phyloP scores from a whole-genome alignment of 2,797 vertebrate species.

The Darevskia mixta region DNA sequence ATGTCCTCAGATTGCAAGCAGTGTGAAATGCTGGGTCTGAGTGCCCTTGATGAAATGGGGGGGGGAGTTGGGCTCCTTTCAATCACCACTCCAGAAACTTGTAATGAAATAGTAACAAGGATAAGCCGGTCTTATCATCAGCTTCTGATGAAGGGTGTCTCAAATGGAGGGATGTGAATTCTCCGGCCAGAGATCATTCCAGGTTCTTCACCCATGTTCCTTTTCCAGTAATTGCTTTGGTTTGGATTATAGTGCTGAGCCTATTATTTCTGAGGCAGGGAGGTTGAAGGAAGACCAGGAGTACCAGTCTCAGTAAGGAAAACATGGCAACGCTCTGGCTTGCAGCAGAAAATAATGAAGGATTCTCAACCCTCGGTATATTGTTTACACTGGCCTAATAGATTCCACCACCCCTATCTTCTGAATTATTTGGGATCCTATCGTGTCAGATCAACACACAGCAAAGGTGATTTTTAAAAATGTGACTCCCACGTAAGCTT shows the following conservation, averaged over 20 bases:
- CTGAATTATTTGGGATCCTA: not conserved
- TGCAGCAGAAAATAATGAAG: constrained; percentile 53
- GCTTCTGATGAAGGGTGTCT: not conserved
- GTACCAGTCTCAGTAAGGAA: constrained; percentile 54
- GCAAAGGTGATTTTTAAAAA: not conserved
- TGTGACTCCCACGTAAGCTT: not conserved
- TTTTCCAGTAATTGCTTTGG: constrained; percentile 3
- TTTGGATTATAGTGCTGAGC: constrained; percentile 23
- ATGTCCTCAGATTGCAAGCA: not conserved
- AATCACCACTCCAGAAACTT: constrained; percentile 26
- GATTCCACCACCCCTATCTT: not conserved
- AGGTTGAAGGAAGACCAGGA: not conserved
- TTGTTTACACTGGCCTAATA: constrained; percentile 48
- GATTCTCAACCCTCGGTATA: constrained; percentile 63
- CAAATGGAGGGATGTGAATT: not conserved
- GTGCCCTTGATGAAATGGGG: constrained; percentile 22
- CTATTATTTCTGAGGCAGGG: constrained; percentile 42
- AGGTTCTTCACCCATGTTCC: not conserved
- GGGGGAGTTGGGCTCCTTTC: not conserved
- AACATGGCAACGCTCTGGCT: not conserved
- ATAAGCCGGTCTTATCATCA: not conserved
- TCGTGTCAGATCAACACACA: not conserved
- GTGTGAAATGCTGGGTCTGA: not conserved
- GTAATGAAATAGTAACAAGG: not conserved
- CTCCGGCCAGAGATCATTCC: not conserved